Evolutionary conservation across 2,113 vertebrate genomes (phyloP), one percentile per base, ranked within the genome.

Genomic region (Sporophila hypoxantha): DNA sequence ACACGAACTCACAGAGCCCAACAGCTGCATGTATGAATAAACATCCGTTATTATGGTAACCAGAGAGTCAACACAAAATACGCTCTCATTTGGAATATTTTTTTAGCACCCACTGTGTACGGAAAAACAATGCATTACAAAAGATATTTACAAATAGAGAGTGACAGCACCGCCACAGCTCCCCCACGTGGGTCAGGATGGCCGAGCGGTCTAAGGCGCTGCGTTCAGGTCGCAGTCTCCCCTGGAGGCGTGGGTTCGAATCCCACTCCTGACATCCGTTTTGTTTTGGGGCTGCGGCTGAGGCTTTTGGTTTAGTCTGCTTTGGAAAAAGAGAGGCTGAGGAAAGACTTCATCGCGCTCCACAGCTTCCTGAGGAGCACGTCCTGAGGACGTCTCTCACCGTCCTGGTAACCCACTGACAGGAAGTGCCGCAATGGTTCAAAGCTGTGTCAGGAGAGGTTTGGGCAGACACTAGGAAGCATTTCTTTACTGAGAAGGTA

Each of bases 201-300:
- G 96, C 97, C 95, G 95, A 97, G 96, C 94, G 95, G 96, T 97
- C 97, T 97, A 97, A 97, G 97, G 96, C 94, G 95, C 96, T 97
- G 96, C 94, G 95, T 96, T 97, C 95, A 97, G 96, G 96, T 96
- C 95, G 94, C 96, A 96, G 96, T 96, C 96, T 97, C 96, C 94
- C 50, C 94, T 97, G 93, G 95, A 96, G 94, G 89, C 93, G 95
- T 96, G 96, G 96, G 96, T 96, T 96, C 95, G 94, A 96, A 96
- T 96, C 92, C 92, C 89, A 84, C 92, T 91, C 10, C 92, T 93
- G 89, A 91, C 83, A 91, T 0, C 0, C n/a, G n/a, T n/a, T 0
- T 0, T 0, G 0, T 80, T 91, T 80, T 82, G 18, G 7, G 10
- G 4, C 23, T 5, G 30, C 1, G 2, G 7, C 3, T 10, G 5